Evolutionary conservation across 23 tunicate species (phyloP).

Genomic region (Styela clava): DNA sequence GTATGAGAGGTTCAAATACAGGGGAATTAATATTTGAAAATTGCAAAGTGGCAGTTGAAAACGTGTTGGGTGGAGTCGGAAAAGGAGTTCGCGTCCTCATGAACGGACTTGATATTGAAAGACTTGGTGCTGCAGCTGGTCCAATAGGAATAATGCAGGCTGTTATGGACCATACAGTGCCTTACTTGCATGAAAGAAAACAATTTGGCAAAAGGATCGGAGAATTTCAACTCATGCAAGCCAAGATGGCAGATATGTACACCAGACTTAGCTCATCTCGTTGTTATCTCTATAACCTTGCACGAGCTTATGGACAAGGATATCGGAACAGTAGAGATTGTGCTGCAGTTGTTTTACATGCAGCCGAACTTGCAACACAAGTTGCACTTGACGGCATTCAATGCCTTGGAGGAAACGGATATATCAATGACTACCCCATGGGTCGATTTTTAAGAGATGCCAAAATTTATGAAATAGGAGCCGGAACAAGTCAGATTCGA

Average conservation of each 20-base stretch:
- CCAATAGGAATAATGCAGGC: constrained; percentile 41
- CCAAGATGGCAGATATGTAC: constrained; percentile 50
- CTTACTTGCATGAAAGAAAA: constrained; percentile 50
- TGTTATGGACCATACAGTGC: constrained; percentile 33
- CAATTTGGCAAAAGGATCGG: constrained; percentile 38
- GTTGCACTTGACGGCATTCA: constrained; percentile 47
- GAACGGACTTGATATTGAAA: constrained; percentile 40
- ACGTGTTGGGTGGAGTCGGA: constrained; percentile 33
- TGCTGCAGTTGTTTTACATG: constrained; percentile 23
- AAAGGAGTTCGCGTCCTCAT: constrained; percentile 29
- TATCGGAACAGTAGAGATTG: constrained; percentile 26
- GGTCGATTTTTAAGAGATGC: constrained; percentile 48
- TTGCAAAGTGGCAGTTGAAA: constrained; percentile 6
- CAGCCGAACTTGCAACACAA: constrained; percentile 35
- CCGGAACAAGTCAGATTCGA: constrained; percentile 44
- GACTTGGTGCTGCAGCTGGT: constrained; percentile 31
- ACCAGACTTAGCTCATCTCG: constrained; percentile 21
- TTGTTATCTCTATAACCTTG: constrained; percentile 18
- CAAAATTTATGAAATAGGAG: constrained; percentile 36
- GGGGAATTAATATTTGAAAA: constrained; percentile 44
- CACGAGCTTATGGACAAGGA: constrained; percentile 36
- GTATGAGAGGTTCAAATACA: constrained; percentile 37
- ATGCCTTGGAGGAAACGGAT: constrained; percentile 49
- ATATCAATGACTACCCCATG: constrained; percentile 56
- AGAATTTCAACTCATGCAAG: constrained; percentile 34